phyloP scores from a whole-genome alignment of 2,888 invertebrate genomes.

The Glyphotaelius pellucidus region DNA sequence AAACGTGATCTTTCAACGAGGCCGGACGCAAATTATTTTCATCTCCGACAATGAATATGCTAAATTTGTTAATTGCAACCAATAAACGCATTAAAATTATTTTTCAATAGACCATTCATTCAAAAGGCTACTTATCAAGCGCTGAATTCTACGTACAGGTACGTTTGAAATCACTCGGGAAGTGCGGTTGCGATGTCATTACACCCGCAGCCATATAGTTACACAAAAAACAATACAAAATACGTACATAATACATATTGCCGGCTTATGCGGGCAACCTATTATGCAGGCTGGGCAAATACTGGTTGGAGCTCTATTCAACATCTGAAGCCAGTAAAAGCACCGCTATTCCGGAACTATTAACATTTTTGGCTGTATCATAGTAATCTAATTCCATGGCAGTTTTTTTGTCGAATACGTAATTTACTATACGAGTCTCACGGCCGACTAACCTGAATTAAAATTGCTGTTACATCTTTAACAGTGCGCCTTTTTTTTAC shows the following conservation, averaged over 20 bases:
- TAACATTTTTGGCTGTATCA: conserved; percentile 40
- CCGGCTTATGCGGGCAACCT: background rate
- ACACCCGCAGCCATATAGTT: background rate
- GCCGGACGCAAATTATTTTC: background rate
- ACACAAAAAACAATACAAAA: background rate
- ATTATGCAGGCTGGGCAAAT: background rate
- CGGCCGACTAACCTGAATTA: conserved; percentile 43
- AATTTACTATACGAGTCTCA: conserved; percentile 38
- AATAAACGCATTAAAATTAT: background rate
- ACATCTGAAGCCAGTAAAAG: conserved; percentile 15
- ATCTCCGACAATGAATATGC: background rate
- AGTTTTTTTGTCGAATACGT: conserved; percentile 41
- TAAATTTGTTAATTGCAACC: background rate
- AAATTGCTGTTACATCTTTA: background rate
- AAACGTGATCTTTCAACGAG: background rate
- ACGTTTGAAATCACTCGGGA: background rate
- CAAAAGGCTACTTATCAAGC: background rate
- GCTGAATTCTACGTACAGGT: background rate
- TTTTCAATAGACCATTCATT: background rate
- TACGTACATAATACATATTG: background rate
- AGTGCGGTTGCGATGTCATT: background rate
- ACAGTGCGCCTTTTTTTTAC: background rate
- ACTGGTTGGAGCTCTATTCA: background rate
- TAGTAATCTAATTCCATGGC: conserved; percentile 37
- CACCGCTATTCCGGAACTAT: conserved; percentile 39